Evolutionary conservation across 2,888 invertebrate genomes (phyloP).

Genomic region (Harmothoe impar): DNA sequence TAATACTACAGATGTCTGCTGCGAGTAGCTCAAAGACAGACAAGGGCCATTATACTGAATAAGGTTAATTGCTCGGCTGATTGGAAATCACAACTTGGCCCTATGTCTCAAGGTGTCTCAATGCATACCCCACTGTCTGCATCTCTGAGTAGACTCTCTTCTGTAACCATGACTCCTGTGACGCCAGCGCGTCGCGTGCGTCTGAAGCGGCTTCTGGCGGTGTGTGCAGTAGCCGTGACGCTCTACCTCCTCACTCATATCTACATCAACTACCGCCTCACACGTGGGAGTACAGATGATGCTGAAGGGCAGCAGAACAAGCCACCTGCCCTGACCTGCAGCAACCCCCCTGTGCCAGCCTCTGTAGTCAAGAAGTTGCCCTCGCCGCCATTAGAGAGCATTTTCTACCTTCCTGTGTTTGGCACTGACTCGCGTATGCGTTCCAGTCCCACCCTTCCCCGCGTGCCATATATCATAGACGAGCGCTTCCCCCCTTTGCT

Average conservation of each 20-base stretch:
- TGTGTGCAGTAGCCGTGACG: neutral
- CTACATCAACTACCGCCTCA: slow-evolving; percentile 44
- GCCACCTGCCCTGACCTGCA: neutral
- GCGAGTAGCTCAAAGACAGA: too few relatives aligned
- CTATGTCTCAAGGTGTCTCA: too few relatives aligned
- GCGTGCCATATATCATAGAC: neutral
- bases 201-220: neutral
- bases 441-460: neutral
- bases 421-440: too few relatives aligned
- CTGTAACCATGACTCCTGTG: neutral
- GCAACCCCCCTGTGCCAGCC: neutral
- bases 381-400: neutral
- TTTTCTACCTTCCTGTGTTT: slow-evolving; percentile 3
- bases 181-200: neutral
- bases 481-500: slow-evolving; percentile 15
- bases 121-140: too few relatives aligned
- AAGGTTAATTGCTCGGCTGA: too few relatives aligned
- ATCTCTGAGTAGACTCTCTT: too few relatives aligned
- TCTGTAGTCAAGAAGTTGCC: neutral
- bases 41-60: too few relatives aligned
- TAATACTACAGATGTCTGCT: too few relatives aligned
- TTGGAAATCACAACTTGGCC: too few relatives aligned
- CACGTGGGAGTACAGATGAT: neutral
- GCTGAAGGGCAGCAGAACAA: neutral
- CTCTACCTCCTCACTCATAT: slow-evolving; percentile 15